Evolutionary conservation across 2,113 vertebrate genomes (phyloP).

Genomic region (Picathartes gymnocephalus): DNA sequence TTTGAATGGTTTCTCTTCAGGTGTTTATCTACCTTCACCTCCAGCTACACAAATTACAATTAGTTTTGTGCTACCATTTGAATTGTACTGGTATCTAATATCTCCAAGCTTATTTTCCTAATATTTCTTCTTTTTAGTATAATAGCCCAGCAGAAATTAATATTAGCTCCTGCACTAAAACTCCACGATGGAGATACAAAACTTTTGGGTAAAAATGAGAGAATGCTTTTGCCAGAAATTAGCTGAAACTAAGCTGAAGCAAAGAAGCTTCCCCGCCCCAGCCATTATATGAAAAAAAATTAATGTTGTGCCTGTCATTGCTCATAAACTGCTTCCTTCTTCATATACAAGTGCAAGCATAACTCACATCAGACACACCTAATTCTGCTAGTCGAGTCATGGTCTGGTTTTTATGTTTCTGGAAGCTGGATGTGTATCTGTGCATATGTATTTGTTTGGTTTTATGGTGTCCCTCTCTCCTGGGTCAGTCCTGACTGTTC

Average conservation of each 20-base stretch:
- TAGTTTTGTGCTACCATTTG: neutral
- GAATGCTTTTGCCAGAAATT: neutral
- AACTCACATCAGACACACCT: neutral
- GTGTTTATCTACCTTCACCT: neutral
- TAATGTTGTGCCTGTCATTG: neutral
- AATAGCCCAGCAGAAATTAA: neutral
- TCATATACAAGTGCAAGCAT: neutral
- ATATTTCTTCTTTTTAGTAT: neutral
- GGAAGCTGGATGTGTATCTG: neutral
- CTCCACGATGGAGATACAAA: neutral
- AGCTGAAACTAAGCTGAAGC: neutral
- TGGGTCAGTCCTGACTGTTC: neutral
- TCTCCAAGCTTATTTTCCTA: neutral
- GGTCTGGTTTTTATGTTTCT: neutral
- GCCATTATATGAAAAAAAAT: neutral
- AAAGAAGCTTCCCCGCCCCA: neutral
- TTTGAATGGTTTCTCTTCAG: neutral
- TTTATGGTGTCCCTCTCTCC: neutral
- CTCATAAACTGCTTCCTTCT: neutral
- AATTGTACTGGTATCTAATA: neutral
- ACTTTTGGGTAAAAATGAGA: neutral
- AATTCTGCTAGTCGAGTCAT: neutral
- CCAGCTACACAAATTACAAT: neutral
- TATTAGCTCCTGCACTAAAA: neutral
- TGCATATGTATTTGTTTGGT: neutral